These are phyloP conservation scores for Drosophila nikananu DNA, from an alignment of 1,140 invertebrate species.

Conservation along the genomic window DNA sequence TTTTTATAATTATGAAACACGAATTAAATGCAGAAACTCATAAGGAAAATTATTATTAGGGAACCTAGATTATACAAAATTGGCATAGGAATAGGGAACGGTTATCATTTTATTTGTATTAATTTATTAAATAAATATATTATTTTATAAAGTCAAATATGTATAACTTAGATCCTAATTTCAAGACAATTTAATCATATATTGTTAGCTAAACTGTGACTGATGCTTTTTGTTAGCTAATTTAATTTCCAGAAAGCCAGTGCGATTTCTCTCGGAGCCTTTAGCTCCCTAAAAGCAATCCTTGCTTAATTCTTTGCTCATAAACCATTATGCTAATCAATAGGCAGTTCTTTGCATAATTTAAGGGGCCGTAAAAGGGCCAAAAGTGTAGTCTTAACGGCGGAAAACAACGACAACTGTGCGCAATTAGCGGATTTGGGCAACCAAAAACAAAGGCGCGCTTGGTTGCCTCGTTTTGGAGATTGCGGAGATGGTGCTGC, in stretches of 20 bases:
- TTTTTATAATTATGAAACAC: too few relatives aligned
- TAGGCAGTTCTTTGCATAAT: conserved; percentile 54
- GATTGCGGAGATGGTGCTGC: conserved; percentile 21
- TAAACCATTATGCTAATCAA: conserved; percentile 72
- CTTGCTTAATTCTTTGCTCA: conserved; percentile 10
- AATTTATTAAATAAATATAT: not conserved
- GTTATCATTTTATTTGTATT: not conserved
- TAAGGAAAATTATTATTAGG: too few relatives aligned
- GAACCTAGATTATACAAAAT: too few relatives aligned
- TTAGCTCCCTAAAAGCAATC: conserved; percentile 9
- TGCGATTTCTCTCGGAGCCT: not conserved
- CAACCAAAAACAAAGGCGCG: conserved; percentile 58
- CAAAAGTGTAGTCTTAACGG: conserved; percentile 37
- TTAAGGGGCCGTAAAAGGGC: conserved; percentile 40
- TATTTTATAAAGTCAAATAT: not conserved
- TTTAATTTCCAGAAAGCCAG: not conserved
- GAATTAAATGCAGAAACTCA: too few relatives aligned
- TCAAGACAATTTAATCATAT: not conserved
- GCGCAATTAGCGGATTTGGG: conserved; percentile 78
- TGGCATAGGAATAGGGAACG: too few relatives aligned
- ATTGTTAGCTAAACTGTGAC: too few relatives aligned
- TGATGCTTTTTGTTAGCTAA: not conserved
- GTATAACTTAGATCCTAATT: not conserved
- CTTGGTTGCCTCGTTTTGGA: conserved; percentile 24
- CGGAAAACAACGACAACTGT: conserved; percentile 65